These are phyloP conservation scores for Meles meles DNA, from an alignment of 2,113 vertebrate genomes.

Conservation along the genomic window DNA sequence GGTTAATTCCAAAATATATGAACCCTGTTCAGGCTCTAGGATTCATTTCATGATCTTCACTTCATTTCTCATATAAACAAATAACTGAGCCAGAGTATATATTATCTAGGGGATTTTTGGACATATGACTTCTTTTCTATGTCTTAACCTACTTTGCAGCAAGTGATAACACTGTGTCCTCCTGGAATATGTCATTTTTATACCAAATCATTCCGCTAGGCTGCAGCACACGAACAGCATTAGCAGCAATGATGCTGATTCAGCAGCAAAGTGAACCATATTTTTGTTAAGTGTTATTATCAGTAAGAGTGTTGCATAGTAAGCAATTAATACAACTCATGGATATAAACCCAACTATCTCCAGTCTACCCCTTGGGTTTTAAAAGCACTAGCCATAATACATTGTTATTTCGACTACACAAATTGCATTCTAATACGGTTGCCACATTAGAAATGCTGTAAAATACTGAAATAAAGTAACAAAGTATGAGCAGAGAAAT, in stretches of 20 bases:
- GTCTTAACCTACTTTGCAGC: constrained; percentile 59
- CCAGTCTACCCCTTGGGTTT: neutral
- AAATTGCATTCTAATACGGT: neutral
- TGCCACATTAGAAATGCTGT: neutral
- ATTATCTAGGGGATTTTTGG: constrained; percentile 31
- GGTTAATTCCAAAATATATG: constrained; percentile 68
- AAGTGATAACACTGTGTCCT: neutral
- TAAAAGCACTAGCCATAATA: neutral
- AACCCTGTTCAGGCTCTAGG: constrained; percentile 21
- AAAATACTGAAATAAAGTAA: neutral
- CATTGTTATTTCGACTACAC: neutral
- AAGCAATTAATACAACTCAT: constrained; percentile 24
- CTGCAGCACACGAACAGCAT: constrained; percentile 70
- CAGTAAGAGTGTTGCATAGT: neutral
- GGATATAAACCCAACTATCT: neutral
- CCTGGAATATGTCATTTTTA: constrained; percentile 57
- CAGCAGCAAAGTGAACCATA: constrained; percentile 34
- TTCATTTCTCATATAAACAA: constrained; percentile 50
- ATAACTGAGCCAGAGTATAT: neutral
- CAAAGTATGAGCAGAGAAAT: neutral
- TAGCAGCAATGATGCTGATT: constrained; percentile 33
- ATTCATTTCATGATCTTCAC: constrained; percentile 41
- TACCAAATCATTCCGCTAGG: constrained; percentile 76
- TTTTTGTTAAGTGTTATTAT: constrained; percentile 43
- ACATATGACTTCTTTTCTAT: constrained; percentile 53